Conservation (phyloP, 2,113 vertebrate genomes). For the Poeciliopsis turrubarensis region DNA sequence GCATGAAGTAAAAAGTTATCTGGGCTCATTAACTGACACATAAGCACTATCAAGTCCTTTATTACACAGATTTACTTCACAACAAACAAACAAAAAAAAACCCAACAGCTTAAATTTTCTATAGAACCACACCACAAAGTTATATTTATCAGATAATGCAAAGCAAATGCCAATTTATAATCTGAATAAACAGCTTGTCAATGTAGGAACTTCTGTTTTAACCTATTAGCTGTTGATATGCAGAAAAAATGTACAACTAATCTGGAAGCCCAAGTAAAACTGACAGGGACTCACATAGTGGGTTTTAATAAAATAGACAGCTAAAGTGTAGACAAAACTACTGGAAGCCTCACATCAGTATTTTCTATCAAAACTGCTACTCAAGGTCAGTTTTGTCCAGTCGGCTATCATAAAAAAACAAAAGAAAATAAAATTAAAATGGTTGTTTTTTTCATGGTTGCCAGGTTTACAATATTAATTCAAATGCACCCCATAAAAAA, state of each 20-base stretch:
- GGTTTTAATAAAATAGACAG: constrained; percentile 23
- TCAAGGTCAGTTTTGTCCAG: constrained; percentile 22
- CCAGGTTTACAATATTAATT: constrained; percentile 33
- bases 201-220: constrained; percentile 28
- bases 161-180: constrained; percentile 30
- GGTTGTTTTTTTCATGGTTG: constrained; percentile 46
- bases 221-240: constrained; percentile 34
- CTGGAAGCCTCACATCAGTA: constrained; percentile 7
- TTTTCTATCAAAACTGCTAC: constrained; percentile 36
- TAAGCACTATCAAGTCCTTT: constrained; percentile 45
- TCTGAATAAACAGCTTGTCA: constrained; percentile 27
- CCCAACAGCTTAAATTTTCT: constrained; percentile 26
- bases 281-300: constrained; percentile 23
- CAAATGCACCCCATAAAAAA: background rate
- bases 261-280: constrained; percentile 37
- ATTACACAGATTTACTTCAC: constrained; percentile 44
- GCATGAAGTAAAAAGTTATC: constrained; percentile 11
- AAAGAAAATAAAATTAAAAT: constrained; percentile 20
- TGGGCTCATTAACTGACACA: constrained; percentile 22
- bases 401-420: constrained; percentile 18
- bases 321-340: constrained; percentile 50
- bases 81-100: constrained; percentile 18
- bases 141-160: constrained; percentile 5
- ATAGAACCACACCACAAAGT: constrained; percentile 29
- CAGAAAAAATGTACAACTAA: constrained; percentile 15